Conservation (phyloP, 2,797 vertebrate species). For the Podarcis lilfordi region DNA sequence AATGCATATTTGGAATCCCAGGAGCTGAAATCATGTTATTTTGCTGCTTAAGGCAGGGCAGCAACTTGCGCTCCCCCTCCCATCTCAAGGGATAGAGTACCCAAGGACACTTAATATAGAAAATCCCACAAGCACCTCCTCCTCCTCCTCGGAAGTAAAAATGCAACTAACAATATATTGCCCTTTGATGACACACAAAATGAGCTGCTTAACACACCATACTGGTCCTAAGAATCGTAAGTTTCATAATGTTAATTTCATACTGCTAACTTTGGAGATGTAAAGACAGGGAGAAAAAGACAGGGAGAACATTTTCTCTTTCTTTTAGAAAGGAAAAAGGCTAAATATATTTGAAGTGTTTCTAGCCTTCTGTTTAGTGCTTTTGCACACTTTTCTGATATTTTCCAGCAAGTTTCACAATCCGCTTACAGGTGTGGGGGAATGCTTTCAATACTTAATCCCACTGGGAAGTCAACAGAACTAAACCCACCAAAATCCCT, state of each 20-base stretch:
- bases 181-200: no score
- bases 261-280: neutral
- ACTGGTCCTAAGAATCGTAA: constrained; percentile 25
- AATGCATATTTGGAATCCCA: constrained; percentile 37
- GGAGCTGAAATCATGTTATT: constrained; percentile 44
- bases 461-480: neutral
- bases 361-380: neutral
- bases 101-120: no score
- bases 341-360: neutral
- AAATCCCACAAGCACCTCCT: no score
- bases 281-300: neutral
- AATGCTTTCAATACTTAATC: neutral
- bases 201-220: no score
- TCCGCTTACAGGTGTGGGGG: neutral
- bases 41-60: no score
- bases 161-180: no score
- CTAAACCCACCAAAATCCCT: neutral
- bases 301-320: neutral
- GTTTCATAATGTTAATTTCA: constrained; percentile 8
- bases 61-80: no score
- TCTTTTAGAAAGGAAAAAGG: no score
- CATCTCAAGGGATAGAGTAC: no score
- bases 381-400: neutral
- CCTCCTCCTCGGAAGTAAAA: no score
- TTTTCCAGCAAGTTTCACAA: neutral